phyloP scores from a whole-genome alignment of 2,797 vertebrate species.

The Alosa sapidissima region DNA sequence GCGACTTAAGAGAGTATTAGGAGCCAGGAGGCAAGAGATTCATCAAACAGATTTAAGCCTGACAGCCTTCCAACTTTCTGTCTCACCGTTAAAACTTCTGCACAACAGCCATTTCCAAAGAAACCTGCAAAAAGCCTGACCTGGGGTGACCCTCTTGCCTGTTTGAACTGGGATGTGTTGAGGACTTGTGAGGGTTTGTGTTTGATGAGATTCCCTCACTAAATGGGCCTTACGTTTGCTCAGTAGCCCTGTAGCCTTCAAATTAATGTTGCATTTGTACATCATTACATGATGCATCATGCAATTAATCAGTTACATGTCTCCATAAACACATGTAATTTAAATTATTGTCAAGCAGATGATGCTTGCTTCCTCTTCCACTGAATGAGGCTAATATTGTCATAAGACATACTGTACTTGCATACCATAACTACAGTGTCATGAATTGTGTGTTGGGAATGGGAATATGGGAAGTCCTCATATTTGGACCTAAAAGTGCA shows the following conservation, averaged over 20 bases:
- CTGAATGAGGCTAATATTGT: neutral
- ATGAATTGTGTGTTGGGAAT: neutral
- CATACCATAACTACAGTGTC: neutral
- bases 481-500: neutral
- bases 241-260: neutral
- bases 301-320: neutral
- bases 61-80: neutral
- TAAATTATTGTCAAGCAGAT: neutral
- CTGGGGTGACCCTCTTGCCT: neutral
- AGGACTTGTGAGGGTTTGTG: neutral
- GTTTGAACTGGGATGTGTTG: neutral
- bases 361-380: neutral
- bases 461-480: neutral
- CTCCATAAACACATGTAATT: neutral
- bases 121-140: neutral
- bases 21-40: neutral
- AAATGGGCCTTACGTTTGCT: neutral
- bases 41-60: neutral
- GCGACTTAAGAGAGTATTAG: neutral
- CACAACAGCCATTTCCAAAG: neutral
- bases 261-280: neutral
- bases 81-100: neutral
- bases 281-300: neutral
- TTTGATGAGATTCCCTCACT: neutral
- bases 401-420: neutral